Evolutionary conservation across 1,140 invertebrate genomes (phyloP), one percentile per base, ranked within the genome.

Genomic region (Nasonia vitripennis): DNA sequence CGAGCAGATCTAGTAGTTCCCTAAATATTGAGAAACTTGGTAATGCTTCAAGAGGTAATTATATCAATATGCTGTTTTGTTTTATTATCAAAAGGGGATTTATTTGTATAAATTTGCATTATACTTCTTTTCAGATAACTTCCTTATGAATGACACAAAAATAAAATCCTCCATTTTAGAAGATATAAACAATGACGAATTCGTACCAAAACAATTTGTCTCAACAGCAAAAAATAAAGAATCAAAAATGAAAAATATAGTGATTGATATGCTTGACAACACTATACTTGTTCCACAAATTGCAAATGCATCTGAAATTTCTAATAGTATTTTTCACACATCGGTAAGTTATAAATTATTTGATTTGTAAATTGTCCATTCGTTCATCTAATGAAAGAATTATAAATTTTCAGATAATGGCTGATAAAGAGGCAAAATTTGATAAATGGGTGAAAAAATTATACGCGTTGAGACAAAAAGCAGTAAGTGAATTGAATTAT

Each of bases 361-460:
- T 75, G 55, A 67, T 67, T 45, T 70, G 78, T 67, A 81, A 70
- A 79, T 71, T 23, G 81, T 5, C 23, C 55, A 74, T 73, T 51
- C 45, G 62, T 81, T 78, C 73, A 62, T 7, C 0, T 62, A 62
- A 62, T n/a, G 55, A 6, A 51, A 71, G 45, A 78, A 81, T 37
- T 84, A 45, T 17, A 23, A 77, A 70, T 27, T 90, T 89, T 80
- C 83, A 94, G 93, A 93, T 94, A 87, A 89, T 91, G 71, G 85
- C 90, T 14, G 93, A 93, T 84, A 92, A 92, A 87, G 91, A 93
- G 55, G 73, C 86, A 67, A 93, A 91, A 71, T 92, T 94, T 83
- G 93, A 94, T 37, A 94, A 91, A 87, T 94, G 93, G 93, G 92
- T 94, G 3, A 94, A 93, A 80, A 94, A 94, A 79, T 86, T 94